phyloP scores from a whole-genome alignment of 92 coral and sea anemone species.

The Porites rus region DNA sequence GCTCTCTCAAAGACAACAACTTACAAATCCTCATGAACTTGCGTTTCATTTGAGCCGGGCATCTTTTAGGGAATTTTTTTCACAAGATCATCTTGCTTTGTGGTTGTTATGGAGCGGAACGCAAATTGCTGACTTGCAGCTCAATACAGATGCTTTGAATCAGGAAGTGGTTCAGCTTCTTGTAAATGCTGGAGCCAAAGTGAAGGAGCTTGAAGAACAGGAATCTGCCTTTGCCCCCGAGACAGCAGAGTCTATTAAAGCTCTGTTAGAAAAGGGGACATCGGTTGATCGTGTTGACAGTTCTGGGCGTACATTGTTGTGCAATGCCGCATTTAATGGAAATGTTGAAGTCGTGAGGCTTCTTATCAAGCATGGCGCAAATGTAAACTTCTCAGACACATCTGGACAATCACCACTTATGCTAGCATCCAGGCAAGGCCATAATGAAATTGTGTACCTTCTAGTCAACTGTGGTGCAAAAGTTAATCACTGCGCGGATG shows the following conservation, averaged over 20 bases:
- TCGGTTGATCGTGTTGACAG: constrained; percentile 88
- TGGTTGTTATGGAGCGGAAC: constrained; percentile 98
- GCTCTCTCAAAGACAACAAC: constrained; percentile 80
- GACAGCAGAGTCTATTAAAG: constrained; percentile 78
- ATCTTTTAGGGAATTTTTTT: constrained; percentile 73
- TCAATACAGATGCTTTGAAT: constrained; percentile 69
- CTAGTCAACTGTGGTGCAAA: constrained; percentile 97
- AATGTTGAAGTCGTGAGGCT: constrained; percentile 82
- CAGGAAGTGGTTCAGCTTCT: constrained; percentile 83
- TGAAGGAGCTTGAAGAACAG: constrained; percentile 54
- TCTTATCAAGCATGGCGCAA: constrained; percentile 95
- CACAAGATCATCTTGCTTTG: constrained; percentile 84
- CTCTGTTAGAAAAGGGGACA: constrained; percentile 74
- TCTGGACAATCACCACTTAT: constrained; percentile 93
- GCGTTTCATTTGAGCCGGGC: constrained; percentile 96
- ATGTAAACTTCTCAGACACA: constrained; percentile 91
- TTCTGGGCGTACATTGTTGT: constrained; percentile 87
- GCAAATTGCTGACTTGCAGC: constrained; percentile 74
- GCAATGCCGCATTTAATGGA: constrained; percentile 95
- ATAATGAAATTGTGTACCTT: constrained; percentile 88
- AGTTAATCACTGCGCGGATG: constrained; percentile 84
- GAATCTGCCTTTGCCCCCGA: constrained; percentile 72
- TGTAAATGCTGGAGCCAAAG: constrained; percentile 81
- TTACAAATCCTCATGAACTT: constrained; percentile 81
- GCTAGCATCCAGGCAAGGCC: constrained; percentile 96